These are phyloP conservation scores for Leucophenga maculata DNA, from an alignment of 2,888 invertebrate species.

Conservation along the genomic window DNA sequence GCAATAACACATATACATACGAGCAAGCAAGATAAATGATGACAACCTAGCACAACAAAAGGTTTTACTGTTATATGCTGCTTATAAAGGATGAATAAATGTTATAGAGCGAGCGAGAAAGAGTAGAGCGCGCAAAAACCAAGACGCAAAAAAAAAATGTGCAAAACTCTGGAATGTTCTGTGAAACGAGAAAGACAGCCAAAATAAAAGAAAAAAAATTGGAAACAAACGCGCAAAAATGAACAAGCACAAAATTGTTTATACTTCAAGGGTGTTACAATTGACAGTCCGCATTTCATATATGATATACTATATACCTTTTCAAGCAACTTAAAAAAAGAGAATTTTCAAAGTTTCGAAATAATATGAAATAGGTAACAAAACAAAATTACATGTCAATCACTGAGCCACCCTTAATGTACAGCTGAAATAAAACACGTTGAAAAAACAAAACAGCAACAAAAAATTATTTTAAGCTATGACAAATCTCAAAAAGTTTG, in stretches of 20 bases:
- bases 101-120: neutral
- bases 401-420: no score
- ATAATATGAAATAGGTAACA: no score
- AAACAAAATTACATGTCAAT: no score
- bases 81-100: constrained; percentile 34
- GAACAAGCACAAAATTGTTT: no score
- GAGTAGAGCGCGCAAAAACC: constrained; percentile 13
- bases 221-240: neutral
- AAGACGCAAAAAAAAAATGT: neutral
- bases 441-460: constrained; percentile 14
- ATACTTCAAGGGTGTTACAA: no score
- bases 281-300: no score
- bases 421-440: constrained; percentile 10
- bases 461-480: constrained; percentile 52
- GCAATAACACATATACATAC: neutral
- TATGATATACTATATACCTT: no score
- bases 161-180: constrained; percentile 3
- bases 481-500: constrained; percentile 49
- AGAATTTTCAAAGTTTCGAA: no score
- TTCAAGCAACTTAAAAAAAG: no score
- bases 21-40: neutral
- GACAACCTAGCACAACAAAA: constrained; percentile 54
- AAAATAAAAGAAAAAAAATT: neutral
- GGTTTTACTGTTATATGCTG: constrained; percentile 34
- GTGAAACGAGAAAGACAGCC: no score